Evolutionary conservation across 2,113 vertebrate genomes (phyloP), one percentile per base, ranked within the genome.

Genomic region (Himantopus leucocephalus): DNA sequence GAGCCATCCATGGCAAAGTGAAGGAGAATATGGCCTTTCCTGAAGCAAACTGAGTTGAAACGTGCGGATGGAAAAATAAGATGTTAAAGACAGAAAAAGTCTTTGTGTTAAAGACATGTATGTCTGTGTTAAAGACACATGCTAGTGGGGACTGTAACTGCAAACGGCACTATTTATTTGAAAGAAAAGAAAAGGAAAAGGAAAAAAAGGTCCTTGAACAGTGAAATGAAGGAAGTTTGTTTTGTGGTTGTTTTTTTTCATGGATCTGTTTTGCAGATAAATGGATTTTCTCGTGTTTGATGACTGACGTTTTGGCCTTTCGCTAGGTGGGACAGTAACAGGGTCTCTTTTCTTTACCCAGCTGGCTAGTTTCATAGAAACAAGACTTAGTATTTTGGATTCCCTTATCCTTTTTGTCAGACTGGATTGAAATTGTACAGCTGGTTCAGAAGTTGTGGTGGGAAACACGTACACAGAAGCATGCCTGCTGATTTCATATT

Each of bases 361-460:
- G 72, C 68, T 91, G 67, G 27, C 17, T 72, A 14, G 32, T 77
- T 83, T 86, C 68, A 39, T 37, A 84, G 79, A 89, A 91, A 67
- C 18, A 88, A 81, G 72, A 50, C 39, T 82, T 72, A 75, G 24
- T 95, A 80, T 92, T 92, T 93, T 83, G 64, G 58, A 93, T 92
- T 79, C 34, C 45, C 6, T 2, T 60, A 34, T 24, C 14, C 17
- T 53, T 83, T 89, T 92, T 91, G 72, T 92, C n/a, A 48, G 75
- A 55, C 30, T 62, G 60, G n/a, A 64, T 59, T 91, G 86, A 86
- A 94, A 89, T 75, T 71, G 82, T 70, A 56, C 89, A 94, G 52
- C 90, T 94, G 37, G 23, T 56, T 66, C 37, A 74, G 50, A 84
- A 23, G 68, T 52, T 88, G 63, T 84, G 60, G 63, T 92, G 64